Conservation (phyloP, 2,888 invertebrate species). For the Flexamia atlantica region DNA sequence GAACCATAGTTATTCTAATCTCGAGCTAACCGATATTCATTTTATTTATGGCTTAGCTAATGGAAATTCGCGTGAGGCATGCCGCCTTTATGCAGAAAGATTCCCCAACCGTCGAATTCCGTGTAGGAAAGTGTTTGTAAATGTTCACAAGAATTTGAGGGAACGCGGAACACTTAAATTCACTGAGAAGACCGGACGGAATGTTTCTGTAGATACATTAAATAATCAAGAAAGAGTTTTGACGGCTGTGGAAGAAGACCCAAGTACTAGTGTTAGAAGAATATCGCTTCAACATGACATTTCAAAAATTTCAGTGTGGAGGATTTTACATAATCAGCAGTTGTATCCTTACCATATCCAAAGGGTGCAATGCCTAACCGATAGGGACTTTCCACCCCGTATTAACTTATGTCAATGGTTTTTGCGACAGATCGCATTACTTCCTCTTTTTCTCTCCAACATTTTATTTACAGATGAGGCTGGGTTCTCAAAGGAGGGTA, state of each 20-base stretch:
- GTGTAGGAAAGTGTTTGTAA: constrained; percentile 54
- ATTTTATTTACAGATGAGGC: constrained; percentile 47
- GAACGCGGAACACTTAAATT: constrained; percentile 55
- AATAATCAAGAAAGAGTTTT: constrained; percentile 60
- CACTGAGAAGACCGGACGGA: constrained; percentile 54
- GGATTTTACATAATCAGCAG: constrained; percentile 29
- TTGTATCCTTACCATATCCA: constrained; percentile 52
- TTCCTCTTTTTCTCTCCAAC: constrained; percentile 50
- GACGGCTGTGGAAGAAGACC: constrained; percentile 55
- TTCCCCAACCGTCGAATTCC: constrained; percentile 57
- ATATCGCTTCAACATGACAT: constrained; percentile 29
- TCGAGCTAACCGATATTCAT: constrained; percentile 55
- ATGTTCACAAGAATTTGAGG: constrained; percentile 57
- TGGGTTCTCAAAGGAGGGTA: constrained; percentile 37
- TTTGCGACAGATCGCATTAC: constrained; percentile 43
- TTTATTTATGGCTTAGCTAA: constrained; percentile 56
- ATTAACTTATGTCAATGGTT: constrained; percentile 36
- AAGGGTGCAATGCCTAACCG: constrained; percentile 45
- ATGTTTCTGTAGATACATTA: constrained; percentile 57
- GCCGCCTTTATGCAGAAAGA: constrained; percentile 55
- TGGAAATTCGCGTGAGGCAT: constrained; percentile 58
- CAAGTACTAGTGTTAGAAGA: constrained; percentile 43
- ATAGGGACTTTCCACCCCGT: constrained; percentile 43
- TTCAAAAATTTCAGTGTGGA: constrained; percentile 32
- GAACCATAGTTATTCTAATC: constrained; percentile 49